These are phyloP conservation scores for Lucilia sericata DNA, from an alignment of 1,140 invertebrate genomes.

Conservation along the genomic window DNA sequence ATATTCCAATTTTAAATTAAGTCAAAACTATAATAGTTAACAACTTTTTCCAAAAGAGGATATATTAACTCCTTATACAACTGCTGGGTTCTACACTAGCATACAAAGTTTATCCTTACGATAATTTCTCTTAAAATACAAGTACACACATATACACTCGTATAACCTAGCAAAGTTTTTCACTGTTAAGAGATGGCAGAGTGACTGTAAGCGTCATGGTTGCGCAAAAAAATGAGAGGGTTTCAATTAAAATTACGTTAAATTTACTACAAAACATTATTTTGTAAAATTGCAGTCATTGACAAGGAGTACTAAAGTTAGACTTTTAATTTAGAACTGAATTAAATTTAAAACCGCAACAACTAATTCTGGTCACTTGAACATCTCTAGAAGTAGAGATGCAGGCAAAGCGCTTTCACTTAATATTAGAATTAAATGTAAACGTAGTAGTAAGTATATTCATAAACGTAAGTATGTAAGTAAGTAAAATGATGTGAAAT, in stretches of 20 bases:
- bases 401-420: neutral
- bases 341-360: too few species aligned
- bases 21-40: too few species aligned
- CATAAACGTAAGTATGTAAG: neutral
- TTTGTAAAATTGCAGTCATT: neutral
- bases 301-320: neutral
- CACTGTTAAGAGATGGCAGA: neutral
- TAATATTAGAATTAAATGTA: neutral
- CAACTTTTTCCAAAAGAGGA: too few species aligned
- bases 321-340: too few species aligned
- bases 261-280: neutral
- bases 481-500: neutral
- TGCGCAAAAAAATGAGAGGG: neutral
- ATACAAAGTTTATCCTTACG: slow-evolving; percentile 35
- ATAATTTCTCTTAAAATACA: slow-evolving; percentile 36
- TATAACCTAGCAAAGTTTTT: neutral
- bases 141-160: neutral
- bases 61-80: too few species aligned
- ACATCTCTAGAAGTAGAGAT: neutral
- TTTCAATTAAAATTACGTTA: slow-evolving; percentile 9
- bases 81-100: neutral
- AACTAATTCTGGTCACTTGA: slow-evolving; percentile 1
- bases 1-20: too few species aligned
- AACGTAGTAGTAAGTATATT: neutral
- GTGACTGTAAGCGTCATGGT: neutral